A percentile compares a stretch with the other conserved stretches of the same genome.
phyloP scores from a whole-genome alignment of 2,113 vertebrate species.

The Brienomyrus longianalis region DNA sequence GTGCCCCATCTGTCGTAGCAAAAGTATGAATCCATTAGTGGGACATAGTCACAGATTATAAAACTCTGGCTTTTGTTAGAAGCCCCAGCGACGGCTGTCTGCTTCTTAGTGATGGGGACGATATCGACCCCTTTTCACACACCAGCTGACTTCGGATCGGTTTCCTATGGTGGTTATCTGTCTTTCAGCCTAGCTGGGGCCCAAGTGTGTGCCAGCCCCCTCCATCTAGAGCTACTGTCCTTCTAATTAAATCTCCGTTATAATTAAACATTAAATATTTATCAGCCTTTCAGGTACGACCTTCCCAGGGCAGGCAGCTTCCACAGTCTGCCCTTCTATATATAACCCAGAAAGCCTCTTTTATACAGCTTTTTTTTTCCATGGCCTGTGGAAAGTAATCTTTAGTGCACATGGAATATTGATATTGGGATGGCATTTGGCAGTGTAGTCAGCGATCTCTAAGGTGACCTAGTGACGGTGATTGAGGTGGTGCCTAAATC shows the following conservation, averaged over 20 bases:
- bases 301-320: conserved; percentile 32
- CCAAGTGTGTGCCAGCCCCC: not conserved
- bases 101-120: not conserved
- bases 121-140: not conserved
- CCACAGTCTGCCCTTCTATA: conserved; percentile 26
- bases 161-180: not conserved
- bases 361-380: conserved; percentile 26
- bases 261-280: conserved; percentile 51
- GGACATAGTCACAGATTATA: not conserved
- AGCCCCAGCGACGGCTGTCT: not conserved
- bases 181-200: conserved; percentile 19
- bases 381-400: conserved; percentile 45
- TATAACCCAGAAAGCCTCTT: conserved; percentile 35
- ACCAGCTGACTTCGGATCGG: not conserved
- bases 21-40: not conserved
- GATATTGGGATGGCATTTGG: conserved; percentile 47
- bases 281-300: conserved; percentile 42
- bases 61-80: not conserved
- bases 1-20: not conserved
- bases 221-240: conserved; percentile 3
- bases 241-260: conserved; percentile 37
- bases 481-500: conserved; percentile 20
- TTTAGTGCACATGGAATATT: conserved; percentile 63
- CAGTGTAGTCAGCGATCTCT: conserved; percentile 55
- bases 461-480: conserved; percentile 53